Evolutionary conservation across 1,140 invertebrate species (phyloP), one percentile per base, ranked within the genome.

Genomic region (Plodia interpunctella): DNA sequence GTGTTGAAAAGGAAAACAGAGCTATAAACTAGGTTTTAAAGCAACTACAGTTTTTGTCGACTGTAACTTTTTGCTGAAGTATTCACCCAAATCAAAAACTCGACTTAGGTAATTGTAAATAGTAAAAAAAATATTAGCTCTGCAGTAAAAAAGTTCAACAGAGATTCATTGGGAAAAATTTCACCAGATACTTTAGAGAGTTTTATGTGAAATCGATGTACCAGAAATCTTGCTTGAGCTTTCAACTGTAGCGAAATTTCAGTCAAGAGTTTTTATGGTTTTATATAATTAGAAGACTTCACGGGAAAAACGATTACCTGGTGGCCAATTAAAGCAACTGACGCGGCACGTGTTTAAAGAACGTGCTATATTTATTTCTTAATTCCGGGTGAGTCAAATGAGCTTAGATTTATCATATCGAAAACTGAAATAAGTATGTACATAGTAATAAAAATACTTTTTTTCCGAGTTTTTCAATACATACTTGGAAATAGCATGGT

Each of bases 121-220:
- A 44, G 30, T 32, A 44, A 44, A 35, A n/a, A n/a, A 44, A 44
- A 44, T 44, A 44, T n/a, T 44, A 44, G 15, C 38, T 44, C 38
- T 44, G 5, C 1, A 44, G 15, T n/a, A 44, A 44, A 44, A 44
- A 44, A 44, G 38, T 44, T 44, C 1, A 44, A 44, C 8, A n/a
- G 38, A 15, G 38, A 44, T 15, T 13, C 38, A 44, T 44, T 44
- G 13, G 38, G 38, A 13, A 44, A 44, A 44, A 44, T 44, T 44
- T 44, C n/a, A 44, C 38, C 38, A 44, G 38, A 44, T 44, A 44
- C 38, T 44, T 44, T 44, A 44, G 38, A 44, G 38, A 44, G 38
- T 44, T 44, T 44, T 17, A 17, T 44, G 38, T 44, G 38, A 44
- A 44, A 44, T 44, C 38, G 38, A 44, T n/a, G 38, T 2, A 6